phyloP scores from a whole-genome alignment of 2,797 vertebrate genomes.

The Columba guinea region DNA sequence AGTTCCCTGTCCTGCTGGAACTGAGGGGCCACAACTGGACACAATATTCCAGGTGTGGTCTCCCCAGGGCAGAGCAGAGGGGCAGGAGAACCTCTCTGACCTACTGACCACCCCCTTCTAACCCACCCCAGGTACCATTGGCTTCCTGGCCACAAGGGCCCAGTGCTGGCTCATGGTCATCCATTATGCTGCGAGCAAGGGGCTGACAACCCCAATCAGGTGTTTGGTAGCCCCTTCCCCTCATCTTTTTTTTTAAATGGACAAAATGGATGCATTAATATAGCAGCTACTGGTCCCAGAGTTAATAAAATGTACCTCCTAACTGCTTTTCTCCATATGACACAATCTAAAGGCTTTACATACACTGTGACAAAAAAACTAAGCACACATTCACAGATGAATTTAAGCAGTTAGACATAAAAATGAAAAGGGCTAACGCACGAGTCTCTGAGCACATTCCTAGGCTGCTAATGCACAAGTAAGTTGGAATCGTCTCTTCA shows the following conservation, averaged over 20 bases:
- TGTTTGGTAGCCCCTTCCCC: background rate
- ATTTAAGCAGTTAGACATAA: background rate
- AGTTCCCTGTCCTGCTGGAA: too few species aligned
- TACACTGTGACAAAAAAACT: background rate
- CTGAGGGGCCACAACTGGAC: too few species aligned
- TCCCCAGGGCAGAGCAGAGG: too few species aligned
- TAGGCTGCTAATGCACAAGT: background rate
- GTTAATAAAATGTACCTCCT: background rate
- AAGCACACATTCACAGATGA: fast-evolving
- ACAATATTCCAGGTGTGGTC: too few species aligned
- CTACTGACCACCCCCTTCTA: too few species aligned
- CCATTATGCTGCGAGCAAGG: background rate
- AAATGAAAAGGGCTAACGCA: background rate
- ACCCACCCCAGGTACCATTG: too few species aligned
- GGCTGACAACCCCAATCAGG: background rate
- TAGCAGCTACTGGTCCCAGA: background rate
- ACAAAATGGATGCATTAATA: fast-evolving
- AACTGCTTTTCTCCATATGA: background rate
- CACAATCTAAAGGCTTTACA: background rate
- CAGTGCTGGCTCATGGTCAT: too few species aligned
- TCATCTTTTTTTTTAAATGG: fast-evolving
- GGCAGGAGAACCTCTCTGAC: too few species aligned
- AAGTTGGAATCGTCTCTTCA: background rate
- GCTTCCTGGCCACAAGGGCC: too few species aligned
- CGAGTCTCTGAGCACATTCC: fast-evolving